Conservation (phyloP, 1,140 invertebrate genomes). For the Chelonus insularis region DNA sequence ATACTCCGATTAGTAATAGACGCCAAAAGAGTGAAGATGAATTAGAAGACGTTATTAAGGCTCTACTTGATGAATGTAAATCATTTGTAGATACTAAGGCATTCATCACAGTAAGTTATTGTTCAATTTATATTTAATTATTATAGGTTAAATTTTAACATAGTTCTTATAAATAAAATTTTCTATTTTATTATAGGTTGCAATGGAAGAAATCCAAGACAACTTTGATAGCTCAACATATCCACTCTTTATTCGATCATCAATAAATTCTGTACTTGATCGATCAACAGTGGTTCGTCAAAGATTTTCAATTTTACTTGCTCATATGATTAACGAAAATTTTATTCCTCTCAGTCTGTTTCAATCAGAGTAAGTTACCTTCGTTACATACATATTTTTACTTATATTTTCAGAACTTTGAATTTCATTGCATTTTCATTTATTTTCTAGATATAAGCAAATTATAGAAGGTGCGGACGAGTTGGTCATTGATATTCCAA, state of each 20-base stretch:
- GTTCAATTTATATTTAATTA: too few relatives aligned
- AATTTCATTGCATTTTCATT: slow-evolving; percentile 22
- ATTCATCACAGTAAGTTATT: slow-evolving; percentile 25
- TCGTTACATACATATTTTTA: not conserved
- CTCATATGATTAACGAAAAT: not conserved
- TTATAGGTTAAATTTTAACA: too few relatives aligned
- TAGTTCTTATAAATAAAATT: too few relatives aligned
- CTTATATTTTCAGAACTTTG: not conserved
- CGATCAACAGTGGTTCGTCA: not conserved
- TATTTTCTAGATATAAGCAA: slow-evolving; percentile 57
- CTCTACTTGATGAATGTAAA: slow-evolving; percentile 44
- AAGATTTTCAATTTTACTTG: not conserved
- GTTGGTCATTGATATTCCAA: slow-evolving; percentile 76
- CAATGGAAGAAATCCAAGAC: not conserved
- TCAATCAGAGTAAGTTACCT: not conserved
- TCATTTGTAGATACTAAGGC: slow-evolving; percentile 32
- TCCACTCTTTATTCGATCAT: not conserved
- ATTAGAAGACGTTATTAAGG: slow-evolving; percentile 36
- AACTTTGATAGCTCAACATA: slow-evolving; percentile 1
- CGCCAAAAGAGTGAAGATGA: slow-evolving; percentile 39
- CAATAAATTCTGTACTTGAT: not conserved
- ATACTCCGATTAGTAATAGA: slow-evolving; percentile 33
- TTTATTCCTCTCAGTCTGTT: not conserved
- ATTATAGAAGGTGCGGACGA: slow-evolving; percentile 66
- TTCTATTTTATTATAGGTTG: not conserved